Evolutionary conservation across 2,888 invertebrate genomes (phyloP).

Genomic region (Parelbella ahira): DNA sequence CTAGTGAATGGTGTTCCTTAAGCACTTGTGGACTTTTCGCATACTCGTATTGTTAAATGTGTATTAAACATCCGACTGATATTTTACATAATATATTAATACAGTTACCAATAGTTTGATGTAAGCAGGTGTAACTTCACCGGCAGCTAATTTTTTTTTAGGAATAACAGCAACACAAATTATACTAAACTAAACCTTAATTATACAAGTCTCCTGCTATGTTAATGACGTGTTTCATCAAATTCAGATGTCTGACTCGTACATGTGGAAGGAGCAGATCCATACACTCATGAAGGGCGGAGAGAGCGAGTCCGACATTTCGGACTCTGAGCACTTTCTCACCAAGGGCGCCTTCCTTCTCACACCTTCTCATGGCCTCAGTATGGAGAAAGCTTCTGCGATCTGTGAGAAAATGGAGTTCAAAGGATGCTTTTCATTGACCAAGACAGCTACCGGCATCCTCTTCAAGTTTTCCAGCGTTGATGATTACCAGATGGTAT

Average conservation of each 20-base stretch:
- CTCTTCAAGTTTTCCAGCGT: constrained; percentile 93
- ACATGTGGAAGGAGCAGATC: constrained; percentile 78
- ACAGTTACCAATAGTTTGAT: too few relatives aligned
- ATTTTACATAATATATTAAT: too few relatives aligned
- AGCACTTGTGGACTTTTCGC: too few relatives aligned
- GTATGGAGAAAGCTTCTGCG: constrained; percentile 91
- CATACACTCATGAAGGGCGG: constrained; percentile 84
- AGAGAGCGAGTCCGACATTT: constrained; percentile 90
- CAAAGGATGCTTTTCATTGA: constrained; percentile 91
- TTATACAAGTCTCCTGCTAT: not conserved
- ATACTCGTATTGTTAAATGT: too few relatives aligned
- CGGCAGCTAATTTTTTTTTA: too few relatives aligned
- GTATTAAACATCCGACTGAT: too few relatives aligned
- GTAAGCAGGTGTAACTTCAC: too few relatives aligned
- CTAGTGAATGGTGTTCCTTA: too few relatives aligned
- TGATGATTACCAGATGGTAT: constrained; percentile 92
- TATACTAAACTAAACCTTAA: not conserved
- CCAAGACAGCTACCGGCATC: constrained; percentile 93
- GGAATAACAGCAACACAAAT: too few relatives aligned
- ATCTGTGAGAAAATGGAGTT: constrained; percentile 95
- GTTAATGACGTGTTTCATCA: not conserved
- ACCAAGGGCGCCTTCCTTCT: constrained; percentile 91
- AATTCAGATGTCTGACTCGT: constrained; percentile 70
- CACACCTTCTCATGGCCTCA: constrained; percentile 92
- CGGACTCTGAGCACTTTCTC: constrained; percentile 87